phyloP scores from a whole-genome alignment of 37 sponge, comb jelly and placozoan genomes.

The Spongilla lacustris region DNA sequence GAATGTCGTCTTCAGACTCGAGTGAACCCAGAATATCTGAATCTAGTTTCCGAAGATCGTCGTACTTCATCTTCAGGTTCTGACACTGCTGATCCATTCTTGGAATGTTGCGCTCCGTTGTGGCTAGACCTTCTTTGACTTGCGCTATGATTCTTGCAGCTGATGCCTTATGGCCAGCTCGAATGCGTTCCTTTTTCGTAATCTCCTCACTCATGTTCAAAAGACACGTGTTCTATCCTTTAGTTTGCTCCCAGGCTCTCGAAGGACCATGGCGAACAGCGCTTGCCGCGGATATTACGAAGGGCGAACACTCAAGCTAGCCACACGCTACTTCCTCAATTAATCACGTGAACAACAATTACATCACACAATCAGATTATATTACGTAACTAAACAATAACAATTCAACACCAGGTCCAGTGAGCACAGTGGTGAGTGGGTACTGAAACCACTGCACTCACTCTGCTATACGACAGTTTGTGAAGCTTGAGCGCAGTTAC shows the following conservation, averaged over 20 bases:
- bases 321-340: neutral
- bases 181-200: constrained; percentile 7
- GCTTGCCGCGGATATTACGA: neutral
- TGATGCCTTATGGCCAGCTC: constrained; percentile 19
- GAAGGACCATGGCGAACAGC: constrained; percentile 35
- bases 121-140: neutral
- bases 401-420: no score
- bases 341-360: no score
- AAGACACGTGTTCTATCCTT: no score
- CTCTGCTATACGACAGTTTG: no score
- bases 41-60: constrained; percentile 7
- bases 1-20: neutral
- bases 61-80: constrained; percentile 3
- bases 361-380: no score
- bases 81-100: constrained; percentile 1
- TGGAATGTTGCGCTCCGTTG: neutral
- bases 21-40: constrained; percentile 22
- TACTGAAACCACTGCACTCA: no score
- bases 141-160: constrained; percentile 12
- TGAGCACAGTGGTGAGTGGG: no score
- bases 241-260: constrained; percentile 10
- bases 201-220: neutral
- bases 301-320: neutral
- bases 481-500: no score
- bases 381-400: no score